Evolutionary conservation across 1,140 invertebrate genomes (phyloP), one percentile per base, ranked within the genome.

Genomic region (Campoletis sonorensis): DNA sequence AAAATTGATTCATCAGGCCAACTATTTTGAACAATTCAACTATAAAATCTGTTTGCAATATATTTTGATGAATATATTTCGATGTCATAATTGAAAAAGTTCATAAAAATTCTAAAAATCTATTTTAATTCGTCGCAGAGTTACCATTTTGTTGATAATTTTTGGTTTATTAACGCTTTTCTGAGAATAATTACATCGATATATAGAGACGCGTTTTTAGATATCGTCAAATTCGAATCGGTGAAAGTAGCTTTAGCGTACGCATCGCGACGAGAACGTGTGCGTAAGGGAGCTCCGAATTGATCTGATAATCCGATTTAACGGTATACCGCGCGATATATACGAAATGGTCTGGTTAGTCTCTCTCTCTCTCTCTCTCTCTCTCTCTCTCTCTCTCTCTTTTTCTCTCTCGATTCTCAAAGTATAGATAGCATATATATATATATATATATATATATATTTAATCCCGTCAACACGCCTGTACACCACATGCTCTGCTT

Each of bases 301-400:
- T 70, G 67, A 77, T 77, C 79, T 80, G 79, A 79, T 83, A 83
- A 83, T 83, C 79, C 82, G 79, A 83, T 83, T 83, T 73, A 81
- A 68, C 76, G 78, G 51, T 80, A 33, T 80, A 78, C 58, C 78
- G 73, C 40, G 54, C 64, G 73, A 49, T 77, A 78, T 77, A 78
- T 80, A 83, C 72, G 79, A 79, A 68, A 27, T 61, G 61, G 82
- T 81, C 51, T 61, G 72, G 75, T 64, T 18, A 21, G 51, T 30
- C 23, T 71, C 76, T 37, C 79, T 67, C 61, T 45, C 13, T 11
- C 40, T 10, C 40, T 45, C 40, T 45, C 40, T 13, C 40, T 10
- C 40, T 45, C n/a, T n/a, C n/a, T n/a, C n/a, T n/a, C n/a, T 30
- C 23, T 71, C 76, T 37, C 79, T 67, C 61, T 45, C 13, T 11